Conservation (phyloP, 2,113 vertebrate genomes). For the Ceyx melanurus region DNA sequence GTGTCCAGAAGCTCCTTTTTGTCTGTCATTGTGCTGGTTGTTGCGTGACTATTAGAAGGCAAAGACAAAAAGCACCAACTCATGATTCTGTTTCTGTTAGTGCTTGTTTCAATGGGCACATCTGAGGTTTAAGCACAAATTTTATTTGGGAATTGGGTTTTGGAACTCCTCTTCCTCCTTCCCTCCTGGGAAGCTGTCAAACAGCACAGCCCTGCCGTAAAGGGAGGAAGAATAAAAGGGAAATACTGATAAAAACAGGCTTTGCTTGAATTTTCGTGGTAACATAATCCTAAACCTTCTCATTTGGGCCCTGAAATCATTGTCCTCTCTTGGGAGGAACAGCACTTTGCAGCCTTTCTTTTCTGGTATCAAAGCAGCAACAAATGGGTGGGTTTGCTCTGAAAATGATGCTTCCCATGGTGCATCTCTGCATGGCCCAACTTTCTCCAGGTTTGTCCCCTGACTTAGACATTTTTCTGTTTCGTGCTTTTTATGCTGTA, state of each 20-base stretch:
- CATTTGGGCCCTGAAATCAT: neutral
- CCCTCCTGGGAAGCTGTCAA: neutral
- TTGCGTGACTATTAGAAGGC: neutral
- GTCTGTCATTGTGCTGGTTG: conserved; percentile 4
- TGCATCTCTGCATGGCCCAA: neutral
- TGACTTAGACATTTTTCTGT: neutral
- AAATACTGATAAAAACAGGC: neutral
- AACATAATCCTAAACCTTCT: neutral
- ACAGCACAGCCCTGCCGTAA: neutral
- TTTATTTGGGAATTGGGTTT: neutral
- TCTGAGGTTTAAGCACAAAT: neutral
- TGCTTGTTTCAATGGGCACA: neutral
- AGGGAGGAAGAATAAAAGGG: neutral
- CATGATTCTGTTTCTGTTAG: neutral
- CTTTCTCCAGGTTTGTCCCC: neutral
- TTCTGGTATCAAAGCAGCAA: neutral
- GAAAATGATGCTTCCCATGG: neutral
- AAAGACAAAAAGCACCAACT: neutral
- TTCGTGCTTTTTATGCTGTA: neutral
- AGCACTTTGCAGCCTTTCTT: neutral
- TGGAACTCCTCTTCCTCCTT: neutral
- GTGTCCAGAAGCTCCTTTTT: conserved; percentile 33
- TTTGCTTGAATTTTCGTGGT: neutral
- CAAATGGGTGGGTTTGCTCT: neutral
- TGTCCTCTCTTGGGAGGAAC: neutral